Evolutionary conservation across 2,888 invertebrate species (phyloP), one percentile per base, ranked within the genome.

Genomic region (Drosophila anceps): DNA sequence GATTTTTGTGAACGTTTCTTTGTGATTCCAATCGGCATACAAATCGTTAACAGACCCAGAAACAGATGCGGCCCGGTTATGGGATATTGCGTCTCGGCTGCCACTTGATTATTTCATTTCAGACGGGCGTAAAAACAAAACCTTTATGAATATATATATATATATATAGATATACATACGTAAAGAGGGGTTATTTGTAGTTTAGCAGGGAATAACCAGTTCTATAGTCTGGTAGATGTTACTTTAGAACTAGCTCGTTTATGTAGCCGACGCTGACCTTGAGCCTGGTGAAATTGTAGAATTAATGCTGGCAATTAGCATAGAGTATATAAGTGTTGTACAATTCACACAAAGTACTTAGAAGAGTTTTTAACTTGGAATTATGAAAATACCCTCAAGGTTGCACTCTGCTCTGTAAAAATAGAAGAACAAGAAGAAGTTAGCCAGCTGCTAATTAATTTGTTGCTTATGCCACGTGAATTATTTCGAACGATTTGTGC

Each of bases 361-460:
- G 31, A 0, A 51, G 20, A 44, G 8, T 53, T 48, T 50, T 59
- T 7, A 53, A 27, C 58, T 68, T 13, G 55, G 60, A 69, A 24
- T 48, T 43, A 39, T 57, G 41, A n/a, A 41, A 41, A 44, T 35
- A 51, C 18, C 29, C 18, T 12, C 74, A 77, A 77, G 78, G 77
- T 78, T 69, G 41, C 33, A 27, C 48, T 53, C 20, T 43, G 24
- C 53, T 29, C 54, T 27, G 27, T 54, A 39, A n/a, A 20, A 18
- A n/a, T 50, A 7, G 12, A 44, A 15, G 41, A 48, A 48, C 20
- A 59, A 37, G 20, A 51, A 44, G 33, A 63, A 43, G 29, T 55
- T 55, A 46, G 29, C 48, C 55, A 74, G 79, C 69, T 75, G 87
- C 70, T 84, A 78, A 84, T 80, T 76, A 76, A 80, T 78, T 66